Evolutionary conservation across 2,797 vertebrate species (phyloP), one percentile per base, ranked within the genome.

Genomic region (Sebastes reedi): DNA sequence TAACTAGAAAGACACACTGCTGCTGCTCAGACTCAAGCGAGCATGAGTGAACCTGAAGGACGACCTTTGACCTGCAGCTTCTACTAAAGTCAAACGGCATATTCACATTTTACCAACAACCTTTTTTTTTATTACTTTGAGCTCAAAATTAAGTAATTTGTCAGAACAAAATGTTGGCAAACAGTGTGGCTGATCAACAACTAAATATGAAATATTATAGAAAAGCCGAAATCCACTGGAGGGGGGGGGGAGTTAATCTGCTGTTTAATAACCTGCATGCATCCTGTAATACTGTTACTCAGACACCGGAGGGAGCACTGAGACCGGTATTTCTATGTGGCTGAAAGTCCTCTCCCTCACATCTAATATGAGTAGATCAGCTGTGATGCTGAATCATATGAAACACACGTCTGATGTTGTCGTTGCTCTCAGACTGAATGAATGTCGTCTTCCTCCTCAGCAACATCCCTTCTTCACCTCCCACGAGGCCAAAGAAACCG

Each of bases 401-500:
- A 20, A 24, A 20, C 16, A 16, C 7, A 8, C 34, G 1, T 20
- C 9, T 29, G 65, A 42, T 46, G 8, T 24, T 6, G 2, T 25
- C 5, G 18, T 2, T 20, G 10, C 1, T 22, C 27, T 56, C 65
- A 1, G 8, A 67, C 42, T 83, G 34, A 88, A 55, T n/a, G 1
- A 0, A 24, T 6, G 1, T 62, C 18, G 0, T 50, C 60, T 20
- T 72, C 59, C 22, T 86, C 54, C 81, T 72, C 92, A 99, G 98
- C 96, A 97, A 97, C 98, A 98, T 94, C 96, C 93, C 82, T 99
- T 99, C 96, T 98, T 98, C 96, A 96, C 95, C 72, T 92, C 95
- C 92, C 97, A 99, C 5, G 97, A 99, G 96, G 96, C 97, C 96
- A 98, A 98, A 97, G 97, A 97, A 77, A 99, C 98, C 81, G 98